A percentile compares a stretch with the other conserved stretches of the same genome.
Evolutionary conservation across 2,113 vertebrate species (phyloP).

Genomic region (Mesocricetus auratus): DNA sequence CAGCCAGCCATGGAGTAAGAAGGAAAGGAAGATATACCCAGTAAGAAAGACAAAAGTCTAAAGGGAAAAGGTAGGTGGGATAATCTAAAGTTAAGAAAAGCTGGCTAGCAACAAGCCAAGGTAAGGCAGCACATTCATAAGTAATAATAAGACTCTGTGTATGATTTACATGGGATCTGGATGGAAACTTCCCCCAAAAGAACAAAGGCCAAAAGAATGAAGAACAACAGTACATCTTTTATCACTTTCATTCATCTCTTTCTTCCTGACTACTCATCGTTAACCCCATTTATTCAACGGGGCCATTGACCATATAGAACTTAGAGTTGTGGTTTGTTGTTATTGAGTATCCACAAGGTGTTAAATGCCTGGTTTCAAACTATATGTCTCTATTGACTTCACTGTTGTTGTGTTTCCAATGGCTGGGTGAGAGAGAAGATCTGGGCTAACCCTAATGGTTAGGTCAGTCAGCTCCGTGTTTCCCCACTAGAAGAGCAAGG

Average conservation of each 20-base stretch:
- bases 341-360: neutral
- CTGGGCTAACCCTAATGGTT: neutral
- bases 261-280: neutral
- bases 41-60: too few relatives aligned
- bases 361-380: slow-evolving; percentile 38
- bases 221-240: neutral
- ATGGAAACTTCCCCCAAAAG: too few relatives aligned
- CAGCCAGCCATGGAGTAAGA: too few relatives aligned
- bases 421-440: neutral
- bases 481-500: neutral
- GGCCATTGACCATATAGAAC: neutral
- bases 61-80: too few relatives aligned
- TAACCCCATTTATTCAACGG: neutral
- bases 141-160: too few relatives aligned
- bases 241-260: slow-evolving; percentile 24
- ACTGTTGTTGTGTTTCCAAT: slow-evolving; percentile 1
- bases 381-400: neutral
- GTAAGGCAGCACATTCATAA: too few relatives aligned
- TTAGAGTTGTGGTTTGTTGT: neutral
- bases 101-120: too few relatives aligned
- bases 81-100: too few relatives aligned
- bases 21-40: too few relatives aligned
- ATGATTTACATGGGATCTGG: too few relatives aligned
- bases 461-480: slow-evolving; percentile 14
- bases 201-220: too few relatives aligned